phyloP scores from a whole-genome alignment of 2,113 vertebrate species.

The Melanotaenia duboulayi region DNA sequence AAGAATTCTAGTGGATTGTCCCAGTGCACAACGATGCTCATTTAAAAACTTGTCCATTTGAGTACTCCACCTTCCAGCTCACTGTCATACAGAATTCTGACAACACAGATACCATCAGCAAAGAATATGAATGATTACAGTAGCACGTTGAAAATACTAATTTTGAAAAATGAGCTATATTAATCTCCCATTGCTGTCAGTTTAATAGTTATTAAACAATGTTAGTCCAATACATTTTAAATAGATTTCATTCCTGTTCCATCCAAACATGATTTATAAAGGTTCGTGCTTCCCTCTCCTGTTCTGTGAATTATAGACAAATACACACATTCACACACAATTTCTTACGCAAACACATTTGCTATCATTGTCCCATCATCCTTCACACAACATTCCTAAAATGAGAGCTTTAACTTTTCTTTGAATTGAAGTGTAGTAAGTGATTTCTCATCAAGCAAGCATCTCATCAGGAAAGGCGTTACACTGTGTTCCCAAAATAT shows the following conservation, averaged over 20 bases:
- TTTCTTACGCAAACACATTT: conserved; percentile 16
- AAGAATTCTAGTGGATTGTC: conserved; percentile 44
- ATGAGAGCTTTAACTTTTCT: conserved; percentile 48
- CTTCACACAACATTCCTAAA: conserved; percentile 29
- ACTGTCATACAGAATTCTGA: conserved; percentile 25
- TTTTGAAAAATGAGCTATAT: conserved; percentile 41
- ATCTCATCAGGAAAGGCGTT: conserved; percentile 29
- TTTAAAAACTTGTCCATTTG: conserved; percentile 20
- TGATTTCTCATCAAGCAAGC: conserved; percentile 27
- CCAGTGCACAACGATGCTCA: conserved; percentile 28
- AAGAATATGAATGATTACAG: conserved; percentile 30
- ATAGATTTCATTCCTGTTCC: conserved; percentile 34
- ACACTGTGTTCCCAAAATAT: conserved; percentile 38
- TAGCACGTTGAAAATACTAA: conserved; percentile 25
- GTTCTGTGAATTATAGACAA: conserved; percentile 35
- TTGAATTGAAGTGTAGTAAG: conserved; percentile 37
- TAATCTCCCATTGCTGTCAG: conserved; percentile 38
- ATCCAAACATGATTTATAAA: conserved; percentile 31
- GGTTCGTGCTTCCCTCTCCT: conserved; percentile 10
- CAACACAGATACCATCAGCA: conserved; percentile 33
- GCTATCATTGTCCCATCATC: conserved; percentile 34
- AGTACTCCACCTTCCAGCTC: conserved; percentile 20
- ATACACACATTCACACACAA: conserved; percentile 24
- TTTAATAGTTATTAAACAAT: conserved; percentile 30
- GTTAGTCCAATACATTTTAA: conserved; percentile 33